Conservation (phyloP, 2,888 invertebrate genomes). For the Cheilosia impressa region DNA sequence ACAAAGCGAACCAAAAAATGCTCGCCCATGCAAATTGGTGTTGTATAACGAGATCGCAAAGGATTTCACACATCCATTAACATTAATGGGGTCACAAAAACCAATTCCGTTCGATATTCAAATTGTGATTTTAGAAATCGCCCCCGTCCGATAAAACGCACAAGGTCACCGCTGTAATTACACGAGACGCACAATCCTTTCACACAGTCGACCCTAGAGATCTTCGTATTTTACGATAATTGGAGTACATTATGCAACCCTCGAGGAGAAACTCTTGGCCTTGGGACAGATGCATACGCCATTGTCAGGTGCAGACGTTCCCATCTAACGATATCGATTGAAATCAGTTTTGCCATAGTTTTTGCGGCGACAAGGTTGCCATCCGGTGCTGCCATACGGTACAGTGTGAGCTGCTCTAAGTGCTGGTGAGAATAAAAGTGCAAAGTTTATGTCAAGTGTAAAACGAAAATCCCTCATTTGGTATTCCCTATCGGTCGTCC, state of each 20-base stretch:
- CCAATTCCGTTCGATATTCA: slow-evolving; percentile 55
- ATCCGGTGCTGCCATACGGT: neutral
- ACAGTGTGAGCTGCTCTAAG: neutral
- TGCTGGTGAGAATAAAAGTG: slow-evolving; percentile 7
- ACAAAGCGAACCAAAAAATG: slow-evolving; percentile 5
- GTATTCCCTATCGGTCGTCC: slow-evolving; percentile 44
- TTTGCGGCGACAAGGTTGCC: slow-evolving; percentile 50
- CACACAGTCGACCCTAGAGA: slow-evolving; percentile 34
- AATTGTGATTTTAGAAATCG: slow-evolving; percentile 55
- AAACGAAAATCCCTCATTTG: slow-evolving; percentile 34
- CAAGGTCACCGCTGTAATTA: slow-evolving; percentile 64
- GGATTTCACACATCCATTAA: slow-evolving; percentile 75
- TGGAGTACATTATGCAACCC: slow-evolving; percentile 49
- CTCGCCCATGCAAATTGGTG: slow-evolving; percentile 15
- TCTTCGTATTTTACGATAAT: slow-evolving; percentile 66
- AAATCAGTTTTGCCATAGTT: slow-evolving; percentile 62
- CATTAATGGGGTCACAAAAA: slow-evolving; percentile 67
- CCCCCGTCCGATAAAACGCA: slow-evolving; percentile 26
- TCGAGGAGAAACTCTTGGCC: slow-evolving; percentile 35
- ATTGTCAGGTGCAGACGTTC: slow-evolving; percentile 31
- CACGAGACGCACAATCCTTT: slow-evolving; percentile 56
- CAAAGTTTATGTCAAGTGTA: slow-evolving; percentile 21
- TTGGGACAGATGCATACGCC: slow-evolving; percentile 28
- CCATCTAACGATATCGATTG: slow-evolving; percentile 37
- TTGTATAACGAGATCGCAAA: slow-evolving; percentile 9